Base-by-base conservation (phyloP, 2,797 vertebrate genomes). In the Lutjanus campechanus region DNA sequence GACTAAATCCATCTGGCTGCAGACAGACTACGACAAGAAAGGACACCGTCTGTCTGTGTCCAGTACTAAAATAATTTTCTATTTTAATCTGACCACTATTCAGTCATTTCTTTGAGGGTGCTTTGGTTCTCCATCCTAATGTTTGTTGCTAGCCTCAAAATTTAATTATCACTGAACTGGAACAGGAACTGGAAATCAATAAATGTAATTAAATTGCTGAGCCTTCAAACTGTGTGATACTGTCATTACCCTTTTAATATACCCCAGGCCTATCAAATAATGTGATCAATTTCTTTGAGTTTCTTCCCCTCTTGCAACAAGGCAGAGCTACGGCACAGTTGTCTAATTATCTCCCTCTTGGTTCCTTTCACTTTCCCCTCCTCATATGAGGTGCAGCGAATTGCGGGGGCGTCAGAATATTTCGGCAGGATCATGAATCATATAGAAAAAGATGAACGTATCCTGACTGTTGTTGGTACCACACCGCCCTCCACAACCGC, bases 161-260 rank as follows among this genome's bases (percentile, higher is more conserved):
- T 89, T 63, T 69, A 90, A 91, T 92, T 86, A 90, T 70, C 73
- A 74, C 56, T 51, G 66, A 88, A 88, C 86, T 86, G 82, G 84
- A 92, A 86, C 85, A 81, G 83, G 79, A 90, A 87, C 77, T 80
- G 79, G 84, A 91, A 90, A 94, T 93, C 85, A 85, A 94, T 94
- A 69, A 73, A 74, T 84, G 81, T 87, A 88, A 93, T 93, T 88
- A 91, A 86, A 92, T 84, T 79, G 77, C 82, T 87, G 63, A 62
- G 82, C 86, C 83, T 77, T 91, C 84, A 79, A 85, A 84, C 76
- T 65, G 75, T 64, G 73, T 54, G 76, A 88, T 86, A 76, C 76
- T 76, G 85, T 83, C 90, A 85, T 92, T 86, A 88, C 56, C 76
- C 81, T 74, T 79, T 89, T 87, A 79, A 84, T 88, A 79, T n/a